Evolutionary conservation across 2,888 invertebrate species (phyloP), one percentile per base, ranked within the genome.

Genomic region (Teinopalpus imperialis): DNA sequence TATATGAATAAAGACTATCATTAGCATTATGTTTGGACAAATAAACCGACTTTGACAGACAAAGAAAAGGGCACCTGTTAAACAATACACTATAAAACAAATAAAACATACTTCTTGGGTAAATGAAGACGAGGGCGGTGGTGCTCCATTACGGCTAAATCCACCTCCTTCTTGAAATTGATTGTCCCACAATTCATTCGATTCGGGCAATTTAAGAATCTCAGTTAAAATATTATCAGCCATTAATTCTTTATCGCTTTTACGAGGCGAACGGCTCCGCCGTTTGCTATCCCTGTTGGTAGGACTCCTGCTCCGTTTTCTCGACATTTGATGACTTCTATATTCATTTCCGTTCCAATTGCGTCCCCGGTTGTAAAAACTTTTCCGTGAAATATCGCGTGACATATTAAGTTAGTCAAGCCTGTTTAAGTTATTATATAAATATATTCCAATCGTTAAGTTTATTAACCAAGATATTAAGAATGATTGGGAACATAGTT

Each of bases 211-310:
- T 52, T 87, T 87, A 0, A 83, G 66, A 30, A 87, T 85, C 48
- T 86, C 86, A 52, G 74, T 82, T 37, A 86, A 57, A 48, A 87
- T 85, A 39, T 85, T 86, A 7, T 86, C 87, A 24, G 86, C 86
- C 3, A 83, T 43, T 14, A 76, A 37, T 18, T 85, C 83, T 45
- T 86, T 86, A 2, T 85, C 83, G 34, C 53, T 63, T 49, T 78
- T 81, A 1, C 77, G 64, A 0, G 85, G 86, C 0, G 86, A 73
- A 3, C 81, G 73, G 49, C 81, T 74, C n/a, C 72, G 60, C 1
- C 65, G 71, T 50, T 75, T 77, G 2, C 61, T 66, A 1, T 50
- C 56, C 0, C 64, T 62, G 9, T 68, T 62, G 1, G 53, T 52
- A 9, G 78, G 70, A 41, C 77, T 76, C 8, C 75, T 69, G 54